phyloP scores from a whole-genome alignment of 2,113 vertebrate genomes.

The Phrynocephalus versicolor region DNA sequence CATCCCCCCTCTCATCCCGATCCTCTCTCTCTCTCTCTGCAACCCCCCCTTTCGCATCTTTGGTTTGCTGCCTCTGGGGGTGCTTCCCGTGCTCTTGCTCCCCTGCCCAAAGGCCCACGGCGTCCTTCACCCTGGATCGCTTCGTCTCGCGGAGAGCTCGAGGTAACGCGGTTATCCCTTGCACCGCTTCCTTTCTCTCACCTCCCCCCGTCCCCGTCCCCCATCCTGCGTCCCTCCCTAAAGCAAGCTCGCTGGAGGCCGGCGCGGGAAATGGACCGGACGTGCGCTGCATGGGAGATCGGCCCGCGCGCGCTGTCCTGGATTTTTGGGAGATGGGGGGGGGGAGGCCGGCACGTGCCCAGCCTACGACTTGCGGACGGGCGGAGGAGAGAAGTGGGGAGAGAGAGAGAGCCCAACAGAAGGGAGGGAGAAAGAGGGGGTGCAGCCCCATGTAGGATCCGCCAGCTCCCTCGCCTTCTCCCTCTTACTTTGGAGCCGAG shows the following conservation, averaged over 20 bases:
- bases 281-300: constrained; percentile 74
- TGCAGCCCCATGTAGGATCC: no score
- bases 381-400: not conserved
- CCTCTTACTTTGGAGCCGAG: no score
- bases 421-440: not conserved
- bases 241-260: constrained; percentile 60
- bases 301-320: constrained; percentile 21
- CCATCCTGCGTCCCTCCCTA: not conserved
- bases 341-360: constrained; percentile 25
- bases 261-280: constrained; percentile 79
- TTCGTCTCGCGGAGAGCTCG: constrained; percentile 60
- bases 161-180: constrained; percentile 57
- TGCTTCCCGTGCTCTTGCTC: constrained; percentile 13
- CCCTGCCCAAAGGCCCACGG: not conserved
- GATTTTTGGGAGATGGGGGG: no score
- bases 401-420: not conserved
- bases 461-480: not conserved
- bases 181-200: constrained; percentile 34
- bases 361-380: not conserved
- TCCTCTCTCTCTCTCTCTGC: not conserved
- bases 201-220: constrained; percentile 13
- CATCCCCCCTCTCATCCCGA: not conserved
- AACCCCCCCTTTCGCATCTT: not conserved
- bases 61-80: no score
- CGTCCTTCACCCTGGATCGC: constrained; percentile 79